Evolutionary conservation across 1,140 invertebrate genomes (phyloP), one percentile per base, ranked within the genome.

Genomic region (Platorchestia sp.): DNA sequence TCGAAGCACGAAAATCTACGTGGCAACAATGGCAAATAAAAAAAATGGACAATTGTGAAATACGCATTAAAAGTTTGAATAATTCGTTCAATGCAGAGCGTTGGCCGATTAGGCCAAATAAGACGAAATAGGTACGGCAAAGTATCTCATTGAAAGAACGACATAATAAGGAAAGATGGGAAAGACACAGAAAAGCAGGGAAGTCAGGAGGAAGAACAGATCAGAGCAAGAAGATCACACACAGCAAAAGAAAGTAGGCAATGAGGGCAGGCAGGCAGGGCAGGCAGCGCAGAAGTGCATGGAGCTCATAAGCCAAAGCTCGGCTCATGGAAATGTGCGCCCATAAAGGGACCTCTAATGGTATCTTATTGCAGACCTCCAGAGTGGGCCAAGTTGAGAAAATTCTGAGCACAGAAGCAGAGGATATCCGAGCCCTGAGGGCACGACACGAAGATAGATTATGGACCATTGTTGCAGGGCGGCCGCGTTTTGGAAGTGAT

Each of bases 281-380:
- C 1, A 10, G 19, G 91, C 44, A 14, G 27, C 27, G 10, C 59
- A 36, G 59, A 75, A 75, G 59, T 75, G 59, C 59, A 75, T 36
- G 59, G 27, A 75, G 59, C 59, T 75, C 59, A 45, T 93, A 93
- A 93, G 91, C 91, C 91, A 45, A 45, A 47, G 91, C 91, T 47
- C 44, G 7, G 91, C 45, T 93, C 44, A 93, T 93, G 91, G 45
- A 45, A 93, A 93, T 93, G 91, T 40, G 41, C 19, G 10, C 41
- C 87, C 40, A 45, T 45, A 45, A 93, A 93, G 91, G 91, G 91
- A 44, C 91, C 91, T 93, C 91, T 93, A 93, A 93, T 93, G 91
- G 91, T 93, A 47, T 93, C 91, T 93, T 93, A 93, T 93, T 93
- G 91, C 91, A 45, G 43, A 44, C 43, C 91, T 42, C 91, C 47